Evolutionary conservation across 2,888 invertebrate species (phyloP).

Genomic region (Acanthosepion lycidas): DNA sequence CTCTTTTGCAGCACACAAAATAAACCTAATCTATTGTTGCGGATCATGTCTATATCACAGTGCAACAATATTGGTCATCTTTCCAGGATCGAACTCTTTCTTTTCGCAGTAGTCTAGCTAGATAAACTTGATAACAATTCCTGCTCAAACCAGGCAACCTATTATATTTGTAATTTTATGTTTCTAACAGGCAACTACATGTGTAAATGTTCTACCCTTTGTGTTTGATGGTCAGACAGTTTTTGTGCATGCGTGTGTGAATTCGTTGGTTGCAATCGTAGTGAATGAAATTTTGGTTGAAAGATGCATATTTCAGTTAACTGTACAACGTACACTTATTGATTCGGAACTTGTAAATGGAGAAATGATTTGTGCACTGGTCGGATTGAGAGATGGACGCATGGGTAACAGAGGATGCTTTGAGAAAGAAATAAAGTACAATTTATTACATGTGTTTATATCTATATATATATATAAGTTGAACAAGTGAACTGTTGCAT

Average conservation of each 20-base stretch:
- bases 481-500: too few species aligned
- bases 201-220: background rate
- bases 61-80: background rate
- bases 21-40: too few species aligned
- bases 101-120: background rate
- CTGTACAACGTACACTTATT: background rate
- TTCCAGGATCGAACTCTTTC: background rate
- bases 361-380: background rate
- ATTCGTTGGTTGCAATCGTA: background rate
- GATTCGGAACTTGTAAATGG: background rate
- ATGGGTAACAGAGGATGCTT: background rate
- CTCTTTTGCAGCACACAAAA: too few species aligned
- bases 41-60: too few species aligned
- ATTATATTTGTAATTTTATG: background rate
- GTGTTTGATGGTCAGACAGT: slow-evolving; percentile 16
- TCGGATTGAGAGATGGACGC: background rate
- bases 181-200: background rate
- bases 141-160: background rate
- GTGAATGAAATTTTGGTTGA: background rate
- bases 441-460: too few species aligned
- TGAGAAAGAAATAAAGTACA: too few species aligned
- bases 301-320: background rate
- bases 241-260: background rate
- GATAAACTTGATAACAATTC: background rate
- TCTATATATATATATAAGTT: too few species aligned